Percentiles rank a stretch among this genome's conserved stretches.
Evolutionary conservation across 2,797 vertebrate genomes (phyloP).

Genomic region (Alauda arvensis): DNA sequence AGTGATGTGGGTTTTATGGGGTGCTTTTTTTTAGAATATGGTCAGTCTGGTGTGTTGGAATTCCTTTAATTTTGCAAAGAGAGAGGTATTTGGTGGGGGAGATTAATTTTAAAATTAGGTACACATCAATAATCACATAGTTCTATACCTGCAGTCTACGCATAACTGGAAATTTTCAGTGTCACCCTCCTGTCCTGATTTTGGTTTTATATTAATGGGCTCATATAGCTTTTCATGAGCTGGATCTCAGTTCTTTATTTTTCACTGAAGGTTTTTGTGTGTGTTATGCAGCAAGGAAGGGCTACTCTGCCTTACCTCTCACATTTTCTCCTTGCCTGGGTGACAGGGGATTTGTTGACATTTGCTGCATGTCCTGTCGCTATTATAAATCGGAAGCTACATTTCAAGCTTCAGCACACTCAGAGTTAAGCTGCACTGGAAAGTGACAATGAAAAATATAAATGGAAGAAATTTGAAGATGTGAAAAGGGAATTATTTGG

Average conservation of each 20-base stretch:
- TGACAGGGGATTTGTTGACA: conserved; percentile 71
- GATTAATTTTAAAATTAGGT: not conserved
- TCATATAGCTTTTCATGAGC: not conserved
- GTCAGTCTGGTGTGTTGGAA: conserved; percentile 22
- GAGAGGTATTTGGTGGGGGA: not conserved
- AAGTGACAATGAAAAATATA: conserved; percentile 53
- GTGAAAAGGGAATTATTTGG: conserved; percentile 25
- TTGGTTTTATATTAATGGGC: conserved; percentile 4
- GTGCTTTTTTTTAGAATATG: conserved; percentile 23
- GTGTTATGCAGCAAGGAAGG: conserved; percentile 23
- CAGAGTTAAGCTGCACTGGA: conserved; percentile 69
- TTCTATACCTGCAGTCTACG: not conserved
- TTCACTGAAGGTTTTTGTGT: not conserved
- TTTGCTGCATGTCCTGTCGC: conserved; percentile 70
- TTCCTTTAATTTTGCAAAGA: conserved; percentile 35
- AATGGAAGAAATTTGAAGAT: conserved; percentile 53
- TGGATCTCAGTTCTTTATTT: conserved; percentile 10
- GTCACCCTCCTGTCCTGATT: not conserved
- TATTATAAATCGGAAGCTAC: conserved; percentile 68
- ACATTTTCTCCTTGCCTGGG: conserved; percentile 61
- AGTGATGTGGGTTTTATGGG: conserved; percentile 28
- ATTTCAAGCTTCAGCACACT: conserved; percentile 74
- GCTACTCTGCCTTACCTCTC: conserved; percentile 54
- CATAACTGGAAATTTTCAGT: not conserved
- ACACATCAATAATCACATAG: not conserved